phyloP scores from a whole-genome alignment of 2,797 vertebrate species.

The Alcedo quadribrachys region DNA sequence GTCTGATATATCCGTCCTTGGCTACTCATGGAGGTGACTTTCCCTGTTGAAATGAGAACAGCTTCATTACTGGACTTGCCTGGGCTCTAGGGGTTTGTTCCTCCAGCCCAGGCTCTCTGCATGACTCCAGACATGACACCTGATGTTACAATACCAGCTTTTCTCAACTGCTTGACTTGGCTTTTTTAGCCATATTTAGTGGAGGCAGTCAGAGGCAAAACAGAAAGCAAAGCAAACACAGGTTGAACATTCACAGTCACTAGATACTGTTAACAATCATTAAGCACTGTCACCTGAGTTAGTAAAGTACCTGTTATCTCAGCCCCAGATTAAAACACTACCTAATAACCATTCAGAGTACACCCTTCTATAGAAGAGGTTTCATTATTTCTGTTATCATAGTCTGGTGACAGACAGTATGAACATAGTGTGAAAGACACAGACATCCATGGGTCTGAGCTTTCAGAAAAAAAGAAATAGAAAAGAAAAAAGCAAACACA shows the following conservation, averaged over 20 bases:
- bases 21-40: background rate
- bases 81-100: background rate
- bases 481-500: background rate
- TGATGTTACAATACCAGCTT: background rate
- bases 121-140: rapidly evolving
- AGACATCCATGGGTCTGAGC: background rate
- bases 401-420: background rate
- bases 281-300: background rate
- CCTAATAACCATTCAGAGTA: background rate
- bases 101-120: background rate
- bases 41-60: background rate
- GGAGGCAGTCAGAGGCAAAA: background rate
- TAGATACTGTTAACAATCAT: background rate
- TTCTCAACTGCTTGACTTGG: background rate
- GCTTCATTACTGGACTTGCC: rapidly evolving
- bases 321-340: background rate
- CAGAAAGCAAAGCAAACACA: background rate
- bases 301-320: background rate
- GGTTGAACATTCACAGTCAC: constrained; percentile 8
- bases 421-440: background rate
- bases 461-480: background rate
- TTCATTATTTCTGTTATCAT: background rate
- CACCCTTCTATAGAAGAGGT: background rate
- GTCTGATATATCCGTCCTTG: background rate
- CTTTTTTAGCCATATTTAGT: background rate